Evolutionary conservation across 2,113 vertebrate species (phyloP).

Genomic region (Cyanocitta stelleri): DNA sequence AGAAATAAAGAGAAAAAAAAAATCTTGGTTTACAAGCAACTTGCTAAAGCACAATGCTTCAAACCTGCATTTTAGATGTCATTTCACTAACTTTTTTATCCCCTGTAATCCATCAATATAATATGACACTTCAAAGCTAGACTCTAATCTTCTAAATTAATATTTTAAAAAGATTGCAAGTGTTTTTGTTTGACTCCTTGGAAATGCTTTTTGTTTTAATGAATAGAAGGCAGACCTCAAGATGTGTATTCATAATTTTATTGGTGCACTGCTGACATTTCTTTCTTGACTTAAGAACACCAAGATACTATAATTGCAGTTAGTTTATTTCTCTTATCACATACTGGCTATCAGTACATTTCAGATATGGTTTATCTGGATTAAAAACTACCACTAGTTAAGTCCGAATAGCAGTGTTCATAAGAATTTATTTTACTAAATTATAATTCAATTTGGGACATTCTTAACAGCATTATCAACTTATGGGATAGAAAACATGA

Average conservation of each 20-base stretch:
- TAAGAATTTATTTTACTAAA: not conserved
- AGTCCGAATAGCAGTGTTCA: not conserved
- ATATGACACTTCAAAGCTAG: slow-evolving; percentile 8
- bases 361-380: not conserved
- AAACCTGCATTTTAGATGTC: not conserved
- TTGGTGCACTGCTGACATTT: not conserved
- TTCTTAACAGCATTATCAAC: not conserved
- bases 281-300: not conserved
- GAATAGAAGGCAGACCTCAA: not conserved
- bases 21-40: not conserved
- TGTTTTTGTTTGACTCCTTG: not conserved
- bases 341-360: not conserved
- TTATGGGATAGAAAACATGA: not conserved
- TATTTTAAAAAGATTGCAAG: slow-evolving; percentile 20
- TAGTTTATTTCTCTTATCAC: not conserved
- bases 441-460: not conserved
- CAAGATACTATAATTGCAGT: not conserved
- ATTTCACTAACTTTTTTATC: slow-evolving; percentile 12
- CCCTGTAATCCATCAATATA: slow-evolving; percentile 2
- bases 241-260: not conserved
- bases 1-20: not conserved
- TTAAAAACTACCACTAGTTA: not conserved
- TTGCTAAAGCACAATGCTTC: not conserved
- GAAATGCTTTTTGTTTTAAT: slow-evolving; percentile 11
- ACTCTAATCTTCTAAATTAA: slow-evolving; percentile 35